Percentiles rank a stretch among this genome's conserved stretches.
These are phyloP conservation scores for Prionailurus viverrinus DNA, from an alignment of 2,113 vertebrate genomes.

Conservation along the genomic window DNA sequence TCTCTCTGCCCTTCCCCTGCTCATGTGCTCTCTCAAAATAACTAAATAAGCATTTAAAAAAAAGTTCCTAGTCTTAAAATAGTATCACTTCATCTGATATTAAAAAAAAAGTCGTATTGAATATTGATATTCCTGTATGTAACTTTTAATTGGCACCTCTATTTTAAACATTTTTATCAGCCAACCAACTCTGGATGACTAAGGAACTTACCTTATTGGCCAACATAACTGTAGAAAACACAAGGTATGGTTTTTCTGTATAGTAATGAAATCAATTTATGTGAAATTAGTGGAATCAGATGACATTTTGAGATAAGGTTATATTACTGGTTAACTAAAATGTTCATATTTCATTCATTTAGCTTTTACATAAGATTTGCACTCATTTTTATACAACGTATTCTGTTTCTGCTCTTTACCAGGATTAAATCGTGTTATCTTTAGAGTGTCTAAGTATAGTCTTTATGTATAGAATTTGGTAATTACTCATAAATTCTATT, in stretches of 20 bases:
- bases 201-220: background rate
- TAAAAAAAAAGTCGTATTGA: background rate
- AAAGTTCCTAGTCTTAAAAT: background rate
- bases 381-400: conserved; percentile 2
- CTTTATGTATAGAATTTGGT: background rate
- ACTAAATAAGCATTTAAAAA: background rate
- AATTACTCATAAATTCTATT: conserved; percentile 58
- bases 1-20: no score
- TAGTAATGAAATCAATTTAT: background rate
- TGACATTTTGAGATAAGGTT: background rate
- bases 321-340: conserved; percentile 35
- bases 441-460: background rate
- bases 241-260: background rate
- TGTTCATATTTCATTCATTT: conserved; percentile 31
- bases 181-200: background rate
- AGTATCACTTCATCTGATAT: background rate
- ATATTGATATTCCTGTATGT: background rate
- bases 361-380: conserved; percentile 21
- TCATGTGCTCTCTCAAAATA: no score
- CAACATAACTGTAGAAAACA: background rate
- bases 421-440: conserved; percentile 3
- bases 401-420: conserved; percentile 28
- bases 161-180: background rate
- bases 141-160: background rate
- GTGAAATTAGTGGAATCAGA: background rate